phyloP scores from a whole-genome alignment of 2,797 vertebrate species.

The Lepidocolaptes lacrymiger region DNA sequence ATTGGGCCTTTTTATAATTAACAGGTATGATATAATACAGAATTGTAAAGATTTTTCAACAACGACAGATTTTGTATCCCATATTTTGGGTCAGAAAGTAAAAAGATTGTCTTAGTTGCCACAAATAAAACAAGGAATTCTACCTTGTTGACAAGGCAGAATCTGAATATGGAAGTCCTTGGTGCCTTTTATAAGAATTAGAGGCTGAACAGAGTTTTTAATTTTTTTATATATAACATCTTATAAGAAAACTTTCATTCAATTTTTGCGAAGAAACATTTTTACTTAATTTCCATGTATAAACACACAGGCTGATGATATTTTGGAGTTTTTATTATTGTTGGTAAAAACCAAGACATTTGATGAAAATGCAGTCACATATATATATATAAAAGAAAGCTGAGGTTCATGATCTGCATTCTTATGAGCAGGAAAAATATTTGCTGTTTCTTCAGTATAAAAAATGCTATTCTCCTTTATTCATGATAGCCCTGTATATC shows the following conservation, averaged over 20 bases:
- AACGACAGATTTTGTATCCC: neutral
- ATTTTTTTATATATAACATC: neutral
- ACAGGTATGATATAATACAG: conserved; percentile 15
- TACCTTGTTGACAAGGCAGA: neutral
- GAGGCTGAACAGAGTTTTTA: neutral
- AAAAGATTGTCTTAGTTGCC: neutral
- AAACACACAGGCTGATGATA: neutral
- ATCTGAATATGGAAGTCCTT: neutral
- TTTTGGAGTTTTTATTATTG: neutral
- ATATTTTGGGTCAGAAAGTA: neutral
- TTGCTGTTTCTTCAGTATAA: neutral
- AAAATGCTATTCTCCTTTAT: neutral
- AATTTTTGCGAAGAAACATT: neutral
- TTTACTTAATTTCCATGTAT: neutral
- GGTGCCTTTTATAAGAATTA: neutral
- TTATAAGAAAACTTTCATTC: neutral
- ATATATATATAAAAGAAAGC: neutral
- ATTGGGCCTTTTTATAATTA: neutral
- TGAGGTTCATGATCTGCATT: neutral
- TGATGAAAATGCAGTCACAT: neutral
- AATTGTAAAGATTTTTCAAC: conserved; percentile 30
- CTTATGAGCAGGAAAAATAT: neutral
- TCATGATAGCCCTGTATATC: neutral
- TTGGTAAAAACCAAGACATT: neutral
- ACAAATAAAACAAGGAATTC: neutral